A percentile compares a stretch with the other conserved stretches of the same genome.
These are phyloP conservation scores for Cremastobaeus sp. DNA, from an alignment of 2,888 invertebrate genomes.

Conservation along the genomic window DNA sequence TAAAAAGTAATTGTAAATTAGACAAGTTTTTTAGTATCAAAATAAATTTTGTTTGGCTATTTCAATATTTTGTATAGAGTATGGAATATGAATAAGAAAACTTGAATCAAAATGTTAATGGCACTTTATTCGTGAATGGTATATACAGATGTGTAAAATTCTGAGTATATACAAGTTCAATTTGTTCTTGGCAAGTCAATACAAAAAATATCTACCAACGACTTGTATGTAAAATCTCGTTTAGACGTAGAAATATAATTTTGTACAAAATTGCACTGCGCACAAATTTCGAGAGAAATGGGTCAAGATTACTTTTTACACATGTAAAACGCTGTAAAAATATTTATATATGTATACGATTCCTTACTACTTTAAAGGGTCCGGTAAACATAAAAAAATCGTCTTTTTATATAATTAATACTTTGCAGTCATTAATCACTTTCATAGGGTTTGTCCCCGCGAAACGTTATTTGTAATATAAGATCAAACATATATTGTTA, in stretches of 20 bases:
- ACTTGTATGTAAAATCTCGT: slow-evolving; percentile 13
- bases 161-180: slow-evolving; percentile 41
- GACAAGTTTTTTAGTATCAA: too few species aligned
- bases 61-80: too few species aligned
- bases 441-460: slow-evolving; percentile 9
- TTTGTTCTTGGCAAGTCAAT: slow-evolving; percentile 20
- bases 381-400: slow-evolving; percentile 2
- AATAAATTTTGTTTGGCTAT: too few species aligned
- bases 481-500: slow-evolving; percentile 9
- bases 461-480: slow-evolving; percentile 19
- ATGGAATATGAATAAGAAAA: too few species aligned
- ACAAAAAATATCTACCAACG: slow-evolving; percentile 37
- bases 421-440: slow-evolving; percentile 37
- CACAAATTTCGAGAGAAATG: slow-evolving; percentile 4
- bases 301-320: background rate
- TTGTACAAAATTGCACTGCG: slow-evolving; percentile 31
- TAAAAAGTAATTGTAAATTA: too few species aligned
- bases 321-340: slow-evolving; percentile 22
- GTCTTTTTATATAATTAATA: slow-evolving; percentile 30
- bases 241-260: slow-evolving; percentile 23
- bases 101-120: slow-evolving; percentile 74
- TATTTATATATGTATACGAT: slow-evolving; percentile 17
- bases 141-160: slow-evolving; percentile 72
- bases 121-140: slow-evolving; percentile 68
- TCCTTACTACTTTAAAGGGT: background rate